These are phyloP conservation scores for Paedocypris sp. DNA, from an alignment of 2,113 vertebrate species.

Conservation along the genomic window DNA sequence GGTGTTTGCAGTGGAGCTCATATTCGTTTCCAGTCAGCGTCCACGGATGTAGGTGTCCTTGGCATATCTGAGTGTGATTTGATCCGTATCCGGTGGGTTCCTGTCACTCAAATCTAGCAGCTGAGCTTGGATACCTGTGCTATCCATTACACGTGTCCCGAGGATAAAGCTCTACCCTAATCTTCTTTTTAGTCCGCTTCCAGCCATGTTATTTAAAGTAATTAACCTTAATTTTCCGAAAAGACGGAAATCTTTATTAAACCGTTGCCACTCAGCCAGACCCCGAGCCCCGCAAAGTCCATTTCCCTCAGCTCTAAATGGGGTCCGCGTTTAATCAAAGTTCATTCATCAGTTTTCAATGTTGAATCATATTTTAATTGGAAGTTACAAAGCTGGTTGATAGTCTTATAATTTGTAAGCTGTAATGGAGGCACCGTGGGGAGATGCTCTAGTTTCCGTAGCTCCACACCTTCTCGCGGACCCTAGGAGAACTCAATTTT, in stretches of 20 bases:
- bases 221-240: conserved; percentile 98
- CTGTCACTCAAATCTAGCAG: conserved; percentile 44
- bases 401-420: conserved; percentile 98
- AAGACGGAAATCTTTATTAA: conserved; percentile 84
- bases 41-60: conserved; percentile 19
- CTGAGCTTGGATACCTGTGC: conserved; percentile 57
- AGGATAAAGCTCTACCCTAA: conserved; percentile 78
- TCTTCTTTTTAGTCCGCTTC: conserved; percentile 72
- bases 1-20: conserved; percentile 35
- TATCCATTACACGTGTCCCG: conserved; percentile 69
- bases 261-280: conserved; percentile 88
- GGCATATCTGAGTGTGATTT: conserved; percentile 19
- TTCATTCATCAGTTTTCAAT: conserved; percentile 99
- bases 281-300: conserved; percentile 73
- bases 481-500: conserved; percentile 39
- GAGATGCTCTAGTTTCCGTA: conserved; percentile 91
- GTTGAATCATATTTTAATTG: conserved; percentile 99
- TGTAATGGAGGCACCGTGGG: conserved; percentile 95
- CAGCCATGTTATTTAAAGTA: conserved; percentile 96
- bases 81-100: conserved; percentile 21
- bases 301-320: conserved; percentile 92
- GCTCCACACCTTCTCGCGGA: conserved; percentile 67
- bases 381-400: conserved; percentile 98
- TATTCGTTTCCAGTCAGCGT: conserved; percentile 23
- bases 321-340: conserved; percentile 99